Evolutionary conservation across 2,888 invertebrate species (phyloP).

Genomic region (Amphiduros pacificus): DNA sequence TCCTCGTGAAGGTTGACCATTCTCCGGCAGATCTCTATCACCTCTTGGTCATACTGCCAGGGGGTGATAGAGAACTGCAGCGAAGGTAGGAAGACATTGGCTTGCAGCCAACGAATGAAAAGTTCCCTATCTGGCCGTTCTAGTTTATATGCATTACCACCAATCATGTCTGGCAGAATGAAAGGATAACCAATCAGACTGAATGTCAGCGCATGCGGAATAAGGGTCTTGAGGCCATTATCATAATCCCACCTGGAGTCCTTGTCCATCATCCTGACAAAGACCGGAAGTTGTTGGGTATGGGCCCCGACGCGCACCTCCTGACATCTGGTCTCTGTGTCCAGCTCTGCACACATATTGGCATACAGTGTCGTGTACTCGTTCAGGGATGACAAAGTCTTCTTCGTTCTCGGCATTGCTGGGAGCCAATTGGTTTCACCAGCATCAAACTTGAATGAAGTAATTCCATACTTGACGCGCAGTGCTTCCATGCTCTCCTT

Average conservation of each 20-base stretch:
- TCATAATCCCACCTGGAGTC: conserved; percentile 82
- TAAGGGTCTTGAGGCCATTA: conserved; percentile 75
- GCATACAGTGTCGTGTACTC: conserved; percentile 38
- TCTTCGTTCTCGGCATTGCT: conserved; percentile 30
- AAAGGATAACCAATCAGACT: conserved; percentile 72
- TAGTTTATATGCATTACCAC: conserved; percentile 49
- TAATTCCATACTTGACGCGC: conserved; percentile 70
- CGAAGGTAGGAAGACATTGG: conserved; percentile 86
- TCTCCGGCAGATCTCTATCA: conserved; percentile 33
- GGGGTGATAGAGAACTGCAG: conserved; percentile 75
- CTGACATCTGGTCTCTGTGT: conserved; percentile 64
- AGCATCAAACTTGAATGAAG: conserved; percentile 86
- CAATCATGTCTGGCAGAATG: conserved; percentile 85
- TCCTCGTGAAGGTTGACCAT: conserved; percentile 36
- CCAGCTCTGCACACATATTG: conserved; percentile 28
- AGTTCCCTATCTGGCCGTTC: conserved; percentile 42
- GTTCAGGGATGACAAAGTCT: conserved; percentile 32
- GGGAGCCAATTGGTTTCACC: conserved; percentile 58
- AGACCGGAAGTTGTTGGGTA: conserved; percentile 82
- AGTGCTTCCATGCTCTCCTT: conserved; percentile 70
- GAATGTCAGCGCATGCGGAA: conserved; percentile 73
- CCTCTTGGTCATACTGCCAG: conserved; percentile 59
- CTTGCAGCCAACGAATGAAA: conserved; percentile 73
- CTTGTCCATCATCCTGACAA: conserved; percentile 76
- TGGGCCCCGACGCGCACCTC: conserved; percentile 84